Evolutionary conservation across 2,888 invertebrate genomes (phyloP).

Genomic region (Xanthorhoe spadicearia): DNA sequence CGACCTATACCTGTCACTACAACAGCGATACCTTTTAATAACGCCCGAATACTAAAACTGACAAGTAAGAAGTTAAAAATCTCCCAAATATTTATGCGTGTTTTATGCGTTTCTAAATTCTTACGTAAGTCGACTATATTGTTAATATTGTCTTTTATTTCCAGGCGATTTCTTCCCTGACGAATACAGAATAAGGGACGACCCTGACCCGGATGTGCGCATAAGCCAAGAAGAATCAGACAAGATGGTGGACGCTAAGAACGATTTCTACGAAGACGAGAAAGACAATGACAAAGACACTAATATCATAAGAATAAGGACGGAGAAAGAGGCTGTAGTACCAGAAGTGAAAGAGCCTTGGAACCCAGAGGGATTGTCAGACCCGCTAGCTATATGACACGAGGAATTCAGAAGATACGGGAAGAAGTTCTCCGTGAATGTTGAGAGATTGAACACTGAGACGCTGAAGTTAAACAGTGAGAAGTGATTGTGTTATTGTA

Average conservation of each 20-base stretch:
- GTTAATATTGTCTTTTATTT: slow-evolving; percentile 4
- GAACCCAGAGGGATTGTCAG: slow-evolving; percentile 66
- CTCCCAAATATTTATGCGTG: too few relatives aligned
- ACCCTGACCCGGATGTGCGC: slow-evolving; percentile 92
- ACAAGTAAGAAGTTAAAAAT: too few relatives aligned
- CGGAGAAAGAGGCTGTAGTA: slow-evolving; percentile 75
- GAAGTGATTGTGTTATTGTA: slow-evolving; percentile 2
- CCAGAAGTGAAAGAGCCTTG: slow-evolving; percentile 72
- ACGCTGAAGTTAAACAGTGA: slow-evolving; percentile 19
- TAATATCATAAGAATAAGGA: slow-evolving; percentile 15
- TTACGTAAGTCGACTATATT: background rate
- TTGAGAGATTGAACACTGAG: slow-evolving; percentile 31
- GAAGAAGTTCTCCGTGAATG: slow-evolving; percentile 49
- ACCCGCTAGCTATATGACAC: slow-evolving; percentile 69
- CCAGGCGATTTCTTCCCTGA: slow-evolving; percentile 89
- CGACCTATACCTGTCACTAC: too few relatives aligned
- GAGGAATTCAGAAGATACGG: slow-evolving; percentile 52
- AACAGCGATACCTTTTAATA: too few relatives aligned
- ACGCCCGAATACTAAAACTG: too few relatives aligned
- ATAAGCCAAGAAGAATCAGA: slow-evolving; percentile 92
- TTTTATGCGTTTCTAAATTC: too few relatives aligned
- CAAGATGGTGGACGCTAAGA: slow-evolving; percentile 91
- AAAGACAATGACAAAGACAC: slow-evolving; percentile 90
- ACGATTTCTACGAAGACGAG: slow-evolving; percentile 96
- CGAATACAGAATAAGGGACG: slow-evolving; percentile 90